A percentile compares a stretch with the other conserved stretches of the same genome.
These are phyloP conservation scores for Galemys pyrenaicus DNA, from an alignment of 2,113 vertebrate genomes.

Conservation along the genomic window DNA sequence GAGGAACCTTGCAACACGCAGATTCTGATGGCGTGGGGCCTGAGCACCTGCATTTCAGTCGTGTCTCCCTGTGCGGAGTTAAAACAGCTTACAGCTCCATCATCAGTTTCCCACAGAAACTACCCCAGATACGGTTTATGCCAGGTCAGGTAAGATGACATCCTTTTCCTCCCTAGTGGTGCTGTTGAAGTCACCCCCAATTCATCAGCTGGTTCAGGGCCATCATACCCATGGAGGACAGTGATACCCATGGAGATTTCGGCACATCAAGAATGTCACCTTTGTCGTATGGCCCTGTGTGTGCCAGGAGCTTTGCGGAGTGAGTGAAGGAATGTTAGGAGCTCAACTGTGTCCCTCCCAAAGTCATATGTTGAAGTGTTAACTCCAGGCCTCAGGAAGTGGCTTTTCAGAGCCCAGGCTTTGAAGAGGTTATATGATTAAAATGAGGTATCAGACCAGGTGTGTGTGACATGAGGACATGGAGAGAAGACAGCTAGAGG, in stretches of 20 bases:
- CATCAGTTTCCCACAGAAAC: background rate
- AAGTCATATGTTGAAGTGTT: background rate
- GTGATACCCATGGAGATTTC: background rate
- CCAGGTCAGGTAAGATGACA: background rate
- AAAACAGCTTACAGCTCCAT: background rate
- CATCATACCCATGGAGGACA: no score
- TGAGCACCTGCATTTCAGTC: background rate
- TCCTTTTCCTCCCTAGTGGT: background rate
- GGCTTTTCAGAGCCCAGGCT: background rate
- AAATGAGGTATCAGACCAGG: background rate
- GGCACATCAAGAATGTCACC: background rate
- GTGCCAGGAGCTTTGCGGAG: background rate
- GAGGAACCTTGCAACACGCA: background rate
- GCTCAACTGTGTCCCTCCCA: background rate
- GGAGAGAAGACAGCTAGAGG: background rate
- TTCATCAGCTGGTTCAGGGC: background rate
- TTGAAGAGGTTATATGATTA: background rate
- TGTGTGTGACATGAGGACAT: background rate
- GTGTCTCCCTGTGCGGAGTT: fast-evolving
- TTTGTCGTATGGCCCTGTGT: background rate
- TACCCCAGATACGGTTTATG: fast-evolving
- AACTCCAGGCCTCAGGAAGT: background rate
- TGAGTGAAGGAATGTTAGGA: fast-evolving
- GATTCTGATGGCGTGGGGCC: background rate
- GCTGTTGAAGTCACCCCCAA: background rate